Evolutionary conservation across 1,140 invertebrate species (phyloP), one percentile per base, ranked within the genome.

Genomic region (Linepithema humile): DNA sequence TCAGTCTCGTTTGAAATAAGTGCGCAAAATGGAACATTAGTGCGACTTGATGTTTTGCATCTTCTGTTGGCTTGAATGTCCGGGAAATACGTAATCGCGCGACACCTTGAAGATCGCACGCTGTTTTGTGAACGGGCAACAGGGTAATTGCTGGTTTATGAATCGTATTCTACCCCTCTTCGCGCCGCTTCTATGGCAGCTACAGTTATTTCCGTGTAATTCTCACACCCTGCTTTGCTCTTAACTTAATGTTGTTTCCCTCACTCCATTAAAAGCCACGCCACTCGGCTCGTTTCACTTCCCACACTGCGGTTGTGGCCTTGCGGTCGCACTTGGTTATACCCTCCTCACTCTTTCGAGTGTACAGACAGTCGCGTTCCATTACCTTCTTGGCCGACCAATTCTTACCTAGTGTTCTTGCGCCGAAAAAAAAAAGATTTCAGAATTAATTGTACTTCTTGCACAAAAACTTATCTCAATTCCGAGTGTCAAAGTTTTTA

Each of bases 211-310:
- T 91, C 88, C 90, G 89, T 90, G 88, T 92, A 90, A 92, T 91
- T 93, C 90, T 89, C 91, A 90, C 91, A 89, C 91, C 90, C 90
- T 89, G 69, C 85, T 70, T 89, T 84, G 86, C 90, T 91, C 89
- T 93, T 82, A 92, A 92, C 91, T 93, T 93, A 93, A 93, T 91
- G 92, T 90, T 92, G 89, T 91, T 94, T 93, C 90, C 91, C 90
- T 93, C 92, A 92, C 91, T 93, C 93, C 92, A 93, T 94, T 94
- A 94, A 94, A 93, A 94, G 93, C 91, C 85, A 90, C 85, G 91
- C 92, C 89, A 91, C 89, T 94, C 89, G 93, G 91, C 90, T 94
- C 92, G 92, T 94, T 94, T 93, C 93, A 93, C 93, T 93, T 92
- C 88, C 92, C 92, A 91, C 93, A 92, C 74, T 92, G 92, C 88